Percentiles rank a stretch among this genome's conserved stretches.
Conservation (phyloP, 2,797 vertebrate genomes). For the Clarias pachynema region DNA sequence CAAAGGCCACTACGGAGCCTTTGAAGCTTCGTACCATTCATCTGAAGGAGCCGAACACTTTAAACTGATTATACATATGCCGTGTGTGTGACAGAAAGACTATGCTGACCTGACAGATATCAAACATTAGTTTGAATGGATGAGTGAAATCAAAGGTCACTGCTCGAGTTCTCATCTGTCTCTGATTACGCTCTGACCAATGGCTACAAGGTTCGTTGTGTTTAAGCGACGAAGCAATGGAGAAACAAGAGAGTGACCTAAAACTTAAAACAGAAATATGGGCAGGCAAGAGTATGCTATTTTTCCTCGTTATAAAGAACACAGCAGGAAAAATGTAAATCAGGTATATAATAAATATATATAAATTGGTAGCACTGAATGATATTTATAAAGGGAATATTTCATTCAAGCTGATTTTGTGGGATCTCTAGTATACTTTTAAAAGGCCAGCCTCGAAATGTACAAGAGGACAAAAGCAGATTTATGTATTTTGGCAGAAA, state of each 20-base stretch:
- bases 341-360: conserved; percentile 1
- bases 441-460: neutral
- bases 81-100: conserved; percentile 62
- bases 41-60: conserved; percentile 58
- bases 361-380: neutral
- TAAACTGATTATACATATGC: conserved; percentile 61
- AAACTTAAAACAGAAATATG: conserved; percentile 76
- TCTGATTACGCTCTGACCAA: conserved; percentile 77
- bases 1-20: conserved; percentile 46
- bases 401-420: neutral
- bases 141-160: conserved; percentile 78
- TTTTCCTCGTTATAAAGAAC: conserved; percentile 31
- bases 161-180: conserved; percentile 74
- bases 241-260: conserved; percentile 69
- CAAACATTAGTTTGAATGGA: conserved; percentile 73
- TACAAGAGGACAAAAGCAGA: neutral
- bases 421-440: neutral
- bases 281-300: conserved; percentile 30
- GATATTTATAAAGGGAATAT: neutral
- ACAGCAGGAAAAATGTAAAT: conserved; percentile 6
- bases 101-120: conserved; percentile 68
- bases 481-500: neutral
- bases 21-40: conserved; percentile 49
- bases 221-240: conserved; percentile 79
- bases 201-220: conserved; percentile 69